Conservation (phyloP, 1,140 invertebrate genomes). For the Chelonus insularis region DNA sequence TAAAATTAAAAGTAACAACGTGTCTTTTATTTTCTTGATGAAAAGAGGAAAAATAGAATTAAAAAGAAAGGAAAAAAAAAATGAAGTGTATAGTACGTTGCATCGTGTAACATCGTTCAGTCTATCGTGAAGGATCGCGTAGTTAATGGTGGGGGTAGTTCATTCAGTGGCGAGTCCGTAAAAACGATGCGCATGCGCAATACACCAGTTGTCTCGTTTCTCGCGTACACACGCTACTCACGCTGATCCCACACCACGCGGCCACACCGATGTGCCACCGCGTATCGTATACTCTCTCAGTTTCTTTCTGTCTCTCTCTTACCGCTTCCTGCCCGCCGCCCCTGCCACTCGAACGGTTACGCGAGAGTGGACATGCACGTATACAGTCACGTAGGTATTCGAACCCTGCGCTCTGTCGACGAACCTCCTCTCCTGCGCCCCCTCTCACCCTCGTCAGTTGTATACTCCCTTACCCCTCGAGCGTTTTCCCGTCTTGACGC, state of each 20-base stretch:
- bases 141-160: slow-evolving; percentile 42
- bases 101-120: slow-evolving; percentile 10
- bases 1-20: no score
- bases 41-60: background rate
- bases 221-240: slow-evolving; percentile 58
- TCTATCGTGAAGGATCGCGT: slow-evolving; percentile 8
- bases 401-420: background rate
- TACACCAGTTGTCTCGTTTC: slow-evolving; percentile 29
- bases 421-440: background rate
- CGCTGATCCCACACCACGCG: slow-evolving; percentile 44
- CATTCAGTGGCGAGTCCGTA: slow-evolving; percentile 47
- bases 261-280: slow-evolving; percentile 29
- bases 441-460: background rate
- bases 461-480: background rate
- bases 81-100: background rate
- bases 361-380: slow-evolving; percentile 13
- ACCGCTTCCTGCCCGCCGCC: background rate
- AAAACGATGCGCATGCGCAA: slow-evolving; percentile 44
- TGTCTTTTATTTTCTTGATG: no score
- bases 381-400: slow-evolving; percentile 8
- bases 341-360: slow-evolving; percentile 3
- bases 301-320: background rate
- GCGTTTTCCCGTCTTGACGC: background rate
- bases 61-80: background rate
- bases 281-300: slow-evolving; percentile 7